Evolutionary conservation across 2,113 vertebrate species (phyloP).

Genomic region (Ramphastos sulfuratus): DNA sequence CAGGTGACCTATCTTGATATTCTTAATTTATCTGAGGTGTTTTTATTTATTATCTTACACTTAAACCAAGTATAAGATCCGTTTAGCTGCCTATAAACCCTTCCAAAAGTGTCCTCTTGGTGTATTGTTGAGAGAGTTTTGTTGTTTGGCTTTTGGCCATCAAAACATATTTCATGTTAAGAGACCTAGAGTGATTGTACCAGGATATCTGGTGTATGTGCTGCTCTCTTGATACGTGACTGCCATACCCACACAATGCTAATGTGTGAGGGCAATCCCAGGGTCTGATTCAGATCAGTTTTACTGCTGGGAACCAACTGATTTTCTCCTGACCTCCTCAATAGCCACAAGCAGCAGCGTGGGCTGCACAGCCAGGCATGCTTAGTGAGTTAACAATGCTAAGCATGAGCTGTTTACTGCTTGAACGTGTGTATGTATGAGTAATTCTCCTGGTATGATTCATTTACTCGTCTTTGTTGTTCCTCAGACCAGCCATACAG

Average conservation of each 20-base stretch:
- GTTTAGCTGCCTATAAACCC: not conserved
- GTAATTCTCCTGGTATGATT: slow-evolving; percentile 2
- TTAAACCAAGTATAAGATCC: not conserved
- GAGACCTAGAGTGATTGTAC: not conserved
- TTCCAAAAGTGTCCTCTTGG: not conserved
- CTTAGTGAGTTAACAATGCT: not conserved
- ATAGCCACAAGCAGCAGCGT: accelerated
- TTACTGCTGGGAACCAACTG: not conserved
- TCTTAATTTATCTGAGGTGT: not conserved
- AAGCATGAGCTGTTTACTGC: not conserved
- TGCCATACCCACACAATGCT: not conserved
- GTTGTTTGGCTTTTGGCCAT: not conserved
- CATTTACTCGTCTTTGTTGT: not conserved
- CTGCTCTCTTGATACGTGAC: not conserved
- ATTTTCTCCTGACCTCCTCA: not conserved
- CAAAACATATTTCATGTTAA: not conserved
- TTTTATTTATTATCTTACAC: not conserved
- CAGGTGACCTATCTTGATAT: not conserved
- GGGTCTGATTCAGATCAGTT: not conserved
- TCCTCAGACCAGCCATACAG: not conserved
- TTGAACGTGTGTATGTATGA: not conserved
- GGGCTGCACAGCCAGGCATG: not conserved
- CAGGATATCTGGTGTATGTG: not conserved
- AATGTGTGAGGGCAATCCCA: not conserved
- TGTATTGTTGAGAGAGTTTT: not conserved